Conservation (phyloP, 2,888 invertebrate species). For the Serripes groenlandicus region DNA sequence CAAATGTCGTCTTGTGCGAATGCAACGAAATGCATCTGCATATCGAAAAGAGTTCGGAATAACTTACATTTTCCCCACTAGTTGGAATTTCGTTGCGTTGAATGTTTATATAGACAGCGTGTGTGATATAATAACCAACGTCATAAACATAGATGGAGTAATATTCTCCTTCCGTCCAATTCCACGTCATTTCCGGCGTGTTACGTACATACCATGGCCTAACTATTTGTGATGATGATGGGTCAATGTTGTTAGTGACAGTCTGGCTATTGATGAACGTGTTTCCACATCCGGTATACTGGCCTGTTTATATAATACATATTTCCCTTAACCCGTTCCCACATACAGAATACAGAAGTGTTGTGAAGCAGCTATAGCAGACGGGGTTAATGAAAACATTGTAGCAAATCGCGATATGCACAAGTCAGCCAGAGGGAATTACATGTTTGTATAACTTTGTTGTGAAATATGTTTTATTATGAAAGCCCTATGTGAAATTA, state of each 20-base stretch:
- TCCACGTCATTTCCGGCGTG: constrained; percentile 31
- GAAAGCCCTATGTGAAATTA: too few relatives aligned
- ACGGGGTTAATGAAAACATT: neutral
- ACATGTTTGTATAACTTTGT: neutral
- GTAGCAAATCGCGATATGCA: neutral
- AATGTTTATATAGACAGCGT: constrained; percentile 64
- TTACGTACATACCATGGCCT: constrained; percentile 49
- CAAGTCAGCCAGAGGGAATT: neutral
- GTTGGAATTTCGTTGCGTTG: constrained; percentile 50
- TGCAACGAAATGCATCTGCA: too few relatives aligned
- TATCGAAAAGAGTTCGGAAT: too few relatives aligned
- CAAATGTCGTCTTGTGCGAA: too few relatives aligned
- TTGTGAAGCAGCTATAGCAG: neutral
- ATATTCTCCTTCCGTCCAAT: neutral
- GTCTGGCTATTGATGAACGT: constrained; percentile 23
- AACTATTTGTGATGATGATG: constrained; percentile 31
- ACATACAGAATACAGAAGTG: neutral
- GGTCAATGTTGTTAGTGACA: constrained; percentile 35
- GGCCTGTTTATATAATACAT: constrained; percentile 16
- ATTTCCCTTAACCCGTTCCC: neutral
- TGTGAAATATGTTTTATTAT: neutral
- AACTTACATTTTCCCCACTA: constrained; percentile 15
- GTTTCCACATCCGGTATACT: constrained; percentile 56
- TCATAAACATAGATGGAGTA: constrained; percentile 60
- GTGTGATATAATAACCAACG: constrained; percentile 38